These are phyloP conservation scores for Goniozus legneri DNA, from an alignment of 1,140 invertebrate species.

Conservation along the genomic window DNA sequence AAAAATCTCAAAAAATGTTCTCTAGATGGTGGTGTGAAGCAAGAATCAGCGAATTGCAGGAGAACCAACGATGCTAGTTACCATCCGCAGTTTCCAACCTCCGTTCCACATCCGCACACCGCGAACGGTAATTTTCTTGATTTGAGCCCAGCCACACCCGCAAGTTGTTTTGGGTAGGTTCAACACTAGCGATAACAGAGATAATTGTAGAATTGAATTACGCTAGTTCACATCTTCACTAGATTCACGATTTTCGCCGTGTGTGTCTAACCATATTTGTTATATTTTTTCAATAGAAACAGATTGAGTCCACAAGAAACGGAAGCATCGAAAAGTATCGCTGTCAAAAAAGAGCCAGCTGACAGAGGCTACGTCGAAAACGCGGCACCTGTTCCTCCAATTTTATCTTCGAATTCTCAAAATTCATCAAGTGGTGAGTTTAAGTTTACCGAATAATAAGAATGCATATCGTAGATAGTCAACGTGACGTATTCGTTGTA, in stretches of 20 bases:
- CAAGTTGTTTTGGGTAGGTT: conserved; percentile 29
- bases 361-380: conserved; percentile 37
- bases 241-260: neutral
- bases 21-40: conserved; percentile 32
- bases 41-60: conserved; percentile 29
- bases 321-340: conserved; percentile 27
- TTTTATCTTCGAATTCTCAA: conserved; percentile 24
- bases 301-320: conserved; percentile 23
- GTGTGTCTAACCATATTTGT: neutral
- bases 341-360: conserved; percentile 37
- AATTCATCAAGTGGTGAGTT: conserved; percentile 28
- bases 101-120: conserved; percentile 16
- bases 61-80: conserved; percentile 20
- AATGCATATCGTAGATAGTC: too few relatives aligned
- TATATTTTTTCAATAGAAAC: too few relatives aligned
- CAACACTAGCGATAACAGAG: neutral
- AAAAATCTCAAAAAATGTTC: too few relatives aligned
- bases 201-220: too few relatives aligned
- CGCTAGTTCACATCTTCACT: too few relatives aligned
- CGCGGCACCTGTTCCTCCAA: conserved; percentile 25
- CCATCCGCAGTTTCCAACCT: conserved; percentile 24
- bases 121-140: conserved; percentile 29
- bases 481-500: too few relatives aligned
- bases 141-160: conserved; percentile 21
- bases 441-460: neutral